phyloP scores from a whole-genome alignment of 2,888 invertebrate genomes.

The Neelides folsomi region DNA sequence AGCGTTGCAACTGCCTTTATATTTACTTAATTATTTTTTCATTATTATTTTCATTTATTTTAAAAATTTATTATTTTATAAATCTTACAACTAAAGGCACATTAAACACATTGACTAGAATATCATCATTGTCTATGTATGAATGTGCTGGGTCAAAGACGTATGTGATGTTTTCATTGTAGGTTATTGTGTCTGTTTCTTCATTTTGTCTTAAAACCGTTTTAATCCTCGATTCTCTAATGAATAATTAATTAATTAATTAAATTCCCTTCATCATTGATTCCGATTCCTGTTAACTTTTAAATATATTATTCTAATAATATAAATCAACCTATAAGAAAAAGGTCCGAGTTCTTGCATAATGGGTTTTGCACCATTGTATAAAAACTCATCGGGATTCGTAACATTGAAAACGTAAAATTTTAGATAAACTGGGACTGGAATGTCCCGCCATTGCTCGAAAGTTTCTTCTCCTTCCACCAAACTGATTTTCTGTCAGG shows the following conservation, averaged over 20 bases:
- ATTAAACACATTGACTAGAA: slow-evolving; percentile 11
- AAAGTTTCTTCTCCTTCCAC: not conserved
- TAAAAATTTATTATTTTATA: not conserved
- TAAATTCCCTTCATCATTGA: not conserved
- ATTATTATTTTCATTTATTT: too few species aligned
- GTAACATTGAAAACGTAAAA: slow-evolving; percentile 7
- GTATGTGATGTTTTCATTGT: slow-evolving; percentile 9
- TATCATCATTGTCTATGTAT: slow-evolving; percentile 4
- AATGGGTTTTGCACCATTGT: slow-evolving; percentile 3
- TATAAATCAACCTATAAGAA: slow-evolving; percentile 11
- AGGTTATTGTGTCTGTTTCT: slow-evolving; percentile 3
- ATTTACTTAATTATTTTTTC: too few species aligned
- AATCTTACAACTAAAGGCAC: slow-evolving; percentile 15
- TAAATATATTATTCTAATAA: not conserved
- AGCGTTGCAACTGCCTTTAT: slow-evolving; percentile 2
- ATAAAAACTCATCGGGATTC: slow-evolving; percentile 5
- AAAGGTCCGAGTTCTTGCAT: slow-evolving; percentile 17
- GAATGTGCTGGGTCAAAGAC: slow-evolving; percentile 7
- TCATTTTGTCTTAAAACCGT: not conserved
- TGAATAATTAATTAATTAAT: not conserved
- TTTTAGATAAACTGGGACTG: not conserved
- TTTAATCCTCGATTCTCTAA: slow-evolving; percentile 4
- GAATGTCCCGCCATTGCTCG: not conserved
- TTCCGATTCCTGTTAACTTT: not conserved
- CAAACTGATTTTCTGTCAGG: not conserved